A percentile compares a stretch with the other conserved stretches of the same genome.
These are phyloP conservation scores for Nipponia nippon DNA, from an alignment of 2,113 vertebrate species.

Conservation along the genomic window DNA sequence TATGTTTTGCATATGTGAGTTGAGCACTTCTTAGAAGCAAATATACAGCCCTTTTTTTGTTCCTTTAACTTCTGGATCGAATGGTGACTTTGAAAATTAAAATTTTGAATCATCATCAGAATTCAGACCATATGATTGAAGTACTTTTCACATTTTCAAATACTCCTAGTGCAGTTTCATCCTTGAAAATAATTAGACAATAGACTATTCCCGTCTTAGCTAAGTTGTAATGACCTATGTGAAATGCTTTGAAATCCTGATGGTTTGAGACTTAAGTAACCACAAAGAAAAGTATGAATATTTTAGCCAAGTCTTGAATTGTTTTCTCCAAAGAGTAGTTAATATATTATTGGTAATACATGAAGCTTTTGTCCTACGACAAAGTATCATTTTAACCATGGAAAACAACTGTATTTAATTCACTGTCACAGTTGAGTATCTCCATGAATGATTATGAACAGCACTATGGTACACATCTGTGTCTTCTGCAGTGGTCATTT, in stretches of 20 bases:
- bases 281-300: neutral
- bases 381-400: neutral
- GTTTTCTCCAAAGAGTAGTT: neutral
- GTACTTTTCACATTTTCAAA: neutral
- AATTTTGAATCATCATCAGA: neutral
- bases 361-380: neutral
- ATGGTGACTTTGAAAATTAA: neutral
- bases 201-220: neutral
- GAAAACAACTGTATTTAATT: conserved; percentile 13
- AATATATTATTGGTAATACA: neutral
- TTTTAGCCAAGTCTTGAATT: neutral
- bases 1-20: neutral
- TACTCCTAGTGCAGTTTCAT: neutral
- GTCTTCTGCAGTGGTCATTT: neutral
- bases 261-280: neutral
- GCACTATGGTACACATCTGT: neutral
- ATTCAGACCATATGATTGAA: neutral
- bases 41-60: neutral
- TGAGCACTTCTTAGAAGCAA: neutral
- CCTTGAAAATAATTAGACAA: neutral
- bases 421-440: neutral
- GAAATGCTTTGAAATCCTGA: neutral
- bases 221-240: neutral
- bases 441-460: neutral
- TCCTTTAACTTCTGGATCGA: neutral